These are phyloP conservation scores for Macrosteles quadrilineatus DNA, from an alignment of 1,140 invertebrate genomes.

Conservation along the genomic window DNA sequence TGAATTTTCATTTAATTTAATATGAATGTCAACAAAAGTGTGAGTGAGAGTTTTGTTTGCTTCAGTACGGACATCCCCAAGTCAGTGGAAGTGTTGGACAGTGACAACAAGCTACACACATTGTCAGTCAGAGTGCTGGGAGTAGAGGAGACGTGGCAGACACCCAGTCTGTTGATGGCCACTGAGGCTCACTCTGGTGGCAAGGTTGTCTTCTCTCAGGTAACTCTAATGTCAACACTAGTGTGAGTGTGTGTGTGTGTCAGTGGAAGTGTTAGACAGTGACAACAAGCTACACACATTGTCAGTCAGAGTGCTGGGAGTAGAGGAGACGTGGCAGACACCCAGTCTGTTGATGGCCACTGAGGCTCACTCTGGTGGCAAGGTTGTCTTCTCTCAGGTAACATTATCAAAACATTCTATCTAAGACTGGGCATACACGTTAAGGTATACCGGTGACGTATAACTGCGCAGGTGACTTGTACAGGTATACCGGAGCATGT, in stretches of 20 bases:
- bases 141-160: conserved; percentile 82
- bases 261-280: conserved; percentile 62
- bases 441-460: background rate
- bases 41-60: no score
- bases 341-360: conserved; percentile 74
- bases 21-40: no score
- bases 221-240: no score
- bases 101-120: conserved; percentile 64
- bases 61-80: conserved; percentile 41
- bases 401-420: no score
- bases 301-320: conserved; percentile 72
- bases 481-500: background rate
- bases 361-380: conserved; percentile 61
- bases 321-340: conserved; percentile 82
- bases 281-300: conserved; percentile 66
- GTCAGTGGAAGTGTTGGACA: conserved; percentile 61
- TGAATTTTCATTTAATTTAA: no score
- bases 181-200: conserved; percentile 62
- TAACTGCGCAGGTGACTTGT: background rate
- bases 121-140: conserved; percentile 74
- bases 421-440: background rate
- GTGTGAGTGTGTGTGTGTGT: no score
- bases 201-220: conserved; percentile 80
- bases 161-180: conserved; percentile 75
- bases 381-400: conserved; percentile 81